Conservation (phyloP, 2,797 vertebrate species). For the Schizopygopsis malacanthus region DNA sequence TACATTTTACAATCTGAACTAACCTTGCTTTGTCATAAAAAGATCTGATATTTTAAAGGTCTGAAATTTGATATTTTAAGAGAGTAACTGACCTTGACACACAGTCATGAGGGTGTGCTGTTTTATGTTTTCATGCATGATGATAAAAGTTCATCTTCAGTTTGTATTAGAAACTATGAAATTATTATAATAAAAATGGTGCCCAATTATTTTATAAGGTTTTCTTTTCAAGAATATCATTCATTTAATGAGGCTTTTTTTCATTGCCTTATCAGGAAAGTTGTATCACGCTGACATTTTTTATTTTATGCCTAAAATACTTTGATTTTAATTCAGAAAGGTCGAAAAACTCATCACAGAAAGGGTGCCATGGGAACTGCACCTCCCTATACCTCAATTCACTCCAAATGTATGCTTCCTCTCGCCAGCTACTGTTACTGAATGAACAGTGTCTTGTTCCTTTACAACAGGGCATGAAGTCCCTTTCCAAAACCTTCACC, state of each 20-base stretch:
- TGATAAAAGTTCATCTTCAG: neutral
- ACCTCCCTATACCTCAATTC: neutral
- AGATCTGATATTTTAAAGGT: neutral
- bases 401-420: neutral
- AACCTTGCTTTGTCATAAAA: neutral
- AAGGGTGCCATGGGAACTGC: neutral
- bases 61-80: too few relatives aligned
- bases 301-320: neutral
- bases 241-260: neutral
- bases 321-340: neutral
- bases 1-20: neutral
- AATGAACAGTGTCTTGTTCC: neutral
- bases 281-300: neutral
- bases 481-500: constrained; percentile 10
- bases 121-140: neutral
- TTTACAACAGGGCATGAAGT: neutral
- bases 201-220: neutral
- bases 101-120: neutral
- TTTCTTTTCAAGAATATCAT: neutral
- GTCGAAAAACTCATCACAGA: neutral
- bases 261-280: neutral
- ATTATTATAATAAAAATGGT: neutral
- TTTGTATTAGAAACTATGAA: too few relatives aligned
- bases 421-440: neutral
- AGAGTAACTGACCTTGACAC: neutral